These are phyloP conservation scores for Lasioglossum baleicum DNA, from an alignment of 1,140 invertebrate species.

Conservation along the genomic window DNA sequence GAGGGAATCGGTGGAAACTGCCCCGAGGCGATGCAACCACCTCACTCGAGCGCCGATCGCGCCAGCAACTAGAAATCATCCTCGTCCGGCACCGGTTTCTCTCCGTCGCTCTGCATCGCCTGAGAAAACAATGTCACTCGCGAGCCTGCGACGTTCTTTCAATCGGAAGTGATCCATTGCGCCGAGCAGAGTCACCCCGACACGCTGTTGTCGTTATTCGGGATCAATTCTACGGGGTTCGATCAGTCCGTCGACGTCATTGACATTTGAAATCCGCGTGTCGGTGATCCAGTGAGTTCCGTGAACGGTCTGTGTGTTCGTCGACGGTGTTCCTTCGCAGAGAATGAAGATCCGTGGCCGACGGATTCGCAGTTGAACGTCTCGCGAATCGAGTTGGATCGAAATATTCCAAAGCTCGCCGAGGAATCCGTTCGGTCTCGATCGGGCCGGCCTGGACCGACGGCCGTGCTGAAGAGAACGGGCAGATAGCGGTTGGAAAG, in stretches of 20 bases:
- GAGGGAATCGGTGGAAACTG: slow-evolving; percentile 74
- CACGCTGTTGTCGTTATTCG: no score
- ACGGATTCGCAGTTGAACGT: neutral
- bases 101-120: neutral
- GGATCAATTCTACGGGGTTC: no score
- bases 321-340: neutral
- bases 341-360: neutral
- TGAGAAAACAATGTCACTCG: slow-evolving; percentile 2
- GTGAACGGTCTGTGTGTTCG: neutral
- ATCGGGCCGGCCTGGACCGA: neutral
- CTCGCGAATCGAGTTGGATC: neutral
- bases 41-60: slow-evolving; percentile 77
- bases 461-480: neutral
- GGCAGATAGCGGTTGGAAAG: slow-evolving; percentile 25
- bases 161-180: neutral
- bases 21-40: slow-evolving; percentile 77
- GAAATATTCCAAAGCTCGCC: no score
- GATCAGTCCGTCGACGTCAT: no score
- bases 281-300: neutral
- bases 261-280: no score
- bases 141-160: neutral
- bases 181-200: no score
- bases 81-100: slow-evolving; percentile 27
- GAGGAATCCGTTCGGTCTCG: neutral
- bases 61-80: slow-evolving; percentile 56